These are phyloP conservation scores for Petrophora chlorosata DNA, from an alignment of 2,888 invertebrate genomes.

Conservation along the genomic window DNA sequence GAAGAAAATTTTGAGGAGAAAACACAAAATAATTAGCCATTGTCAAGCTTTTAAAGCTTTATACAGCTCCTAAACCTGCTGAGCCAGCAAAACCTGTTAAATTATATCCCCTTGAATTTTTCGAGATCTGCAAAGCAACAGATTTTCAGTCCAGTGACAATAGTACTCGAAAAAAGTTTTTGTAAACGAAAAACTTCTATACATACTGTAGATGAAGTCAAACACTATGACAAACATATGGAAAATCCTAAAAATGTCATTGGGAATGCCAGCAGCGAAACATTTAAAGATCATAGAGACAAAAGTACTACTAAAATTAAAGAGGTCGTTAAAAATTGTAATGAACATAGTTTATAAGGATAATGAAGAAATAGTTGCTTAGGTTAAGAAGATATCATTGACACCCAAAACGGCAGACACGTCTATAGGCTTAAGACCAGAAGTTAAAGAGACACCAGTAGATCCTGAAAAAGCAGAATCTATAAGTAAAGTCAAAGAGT, in stretches of 20 bases:
- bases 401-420: slow-evolving; percentile 3
- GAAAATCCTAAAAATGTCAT: not conserved
- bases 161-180: not conserved
- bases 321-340: not conserved
- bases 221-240: not conserved
- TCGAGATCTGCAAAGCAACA: slow-evolving; percentile 27
- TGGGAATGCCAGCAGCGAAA: too few species aligned
- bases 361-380: not conserved
- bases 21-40: slow-evolving; percentile 53
- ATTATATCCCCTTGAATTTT: slow-evolving; percentile 56
- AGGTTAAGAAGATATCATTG: not conserved
- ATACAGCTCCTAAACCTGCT: slow-evolving; percentile 32
- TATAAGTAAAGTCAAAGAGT: slow-evolving; percentile 45
- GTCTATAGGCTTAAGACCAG: not conserved
- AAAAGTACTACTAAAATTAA: not conserved
- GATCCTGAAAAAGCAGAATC: slow-evolving; percentile 1
- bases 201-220: not conserved
- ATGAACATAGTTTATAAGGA: not conserved
- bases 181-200: not conserved
- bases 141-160: too few species aligned
- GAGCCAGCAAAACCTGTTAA: slow-evolving; percentile 36
- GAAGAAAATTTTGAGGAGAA: slow-evolving; percentile 43
- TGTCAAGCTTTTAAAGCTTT: slow-evolving; percentile 53
- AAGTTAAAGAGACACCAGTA: not conserved
- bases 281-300: not conserved